Evolutionary conservation across 1,140 invertebrate genomes (phyloP), one percentile per base, ranked within the genome.

Genomic region (Telenomus remus): DNA sequence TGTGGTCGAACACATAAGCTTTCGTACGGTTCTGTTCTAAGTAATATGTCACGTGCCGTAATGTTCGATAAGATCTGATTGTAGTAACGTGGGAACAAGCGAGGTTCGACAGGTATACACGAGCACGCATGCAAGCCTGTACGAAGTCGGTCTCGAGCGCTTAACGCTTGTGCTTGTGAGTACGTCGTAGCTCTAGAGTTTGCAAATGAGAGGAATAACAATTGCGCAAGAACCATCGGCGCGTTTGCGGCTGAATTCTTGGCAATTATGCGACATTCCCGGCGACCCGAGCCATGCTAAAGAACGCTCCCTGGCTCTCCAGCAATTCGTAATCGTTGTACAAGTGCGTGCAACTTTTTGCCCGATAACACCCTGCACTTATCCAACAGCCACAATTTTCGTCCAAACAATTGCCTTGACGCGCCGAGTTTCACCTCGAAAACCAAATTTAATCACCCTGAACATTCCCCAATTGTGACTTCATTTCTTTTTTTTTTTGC

Each of bases 21-120:
- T 27, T 27, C 6, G 19, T 27, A 27, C 6, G 19, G 19, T 27
- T 53, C 48, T 54, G 47, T 64, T 75, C 54, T 64, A 59, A 69
- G 54, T 69, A 69, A 69, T 60, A 75, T 60, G 56, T 75, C 65
- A 75, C 65, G 64, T 59, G 59, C 43, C 27, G 48, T 55, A 53
- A 69, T 49, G 33, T 64, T 49, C 65, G 85, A 87, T 85, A 87
- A 83, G 80, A 86, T 86, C 84, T 85, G 80, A 82, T 83, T 85
- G 83, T 84, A 81, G 79, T 78, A 78, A 71, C 57, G 80, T 49
- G 75, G 76, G 79, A 86, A 86, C 81, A 83, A 81, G 81, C 80
- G 80, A 81, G 66, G 37, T 60, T 59, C 53, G 65, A 74, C 65
- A 61, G 64, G 56, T 53, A 35, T 44, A 33, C 39, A 49, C 50